These are phyloP conservation scores for Neoaliturus tenellus DNA, from an alignment of 2,888 invertebrate species.

Conservation along the genomic window DNA sequence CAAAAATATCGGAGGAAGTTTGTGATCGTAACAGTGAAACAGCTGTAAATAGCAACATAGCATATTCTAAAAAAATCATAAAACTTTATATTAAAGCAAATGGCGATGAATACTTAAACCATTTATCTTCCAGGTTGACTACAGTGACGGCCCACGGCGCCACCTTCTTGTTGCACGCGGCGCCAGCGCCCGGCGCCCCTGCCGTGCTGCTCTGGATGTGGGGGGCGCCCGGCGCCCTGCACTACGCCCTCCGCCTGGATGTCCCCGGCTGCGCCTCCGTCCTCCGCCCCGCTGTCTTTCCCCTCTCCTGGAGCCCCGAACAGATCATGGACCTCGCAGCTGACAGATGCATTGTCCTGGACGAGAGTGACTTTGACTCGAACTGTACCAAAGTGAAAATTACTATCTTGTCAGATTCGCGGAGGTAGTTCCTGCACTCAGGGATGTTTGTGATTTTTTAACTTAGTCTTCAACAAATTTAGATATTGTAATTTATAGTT, in stretches of 20 bases:
- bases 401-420: background rate
- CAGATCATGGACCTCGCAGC: background rate
- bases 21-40: no score
- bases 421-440: background rate
- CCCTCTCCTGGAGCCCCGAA: background rate
- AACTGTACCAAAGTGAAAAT: constrained; percentile 41
- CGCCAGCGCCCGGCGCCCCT: background rate
- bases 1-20: no score
- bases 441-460: background rate
- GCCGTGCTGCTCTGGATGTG: constrained; percentile 57
- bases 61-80: no score
- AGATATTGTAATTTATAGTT: background rate
- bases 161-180: constrained; percentile 47
- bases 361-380: constrained; percentile 28
- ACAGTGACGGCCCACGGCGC: constrained; percentile 15
- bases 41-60: no score
- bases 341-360: constrained; percentile 29
- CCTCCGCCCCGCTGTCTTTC: constrained; percentile 36
- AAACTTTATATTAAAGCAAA: no score
- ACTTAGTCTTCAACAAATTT: no score
- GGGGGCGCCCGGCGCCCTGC: constrained; percentile 34
- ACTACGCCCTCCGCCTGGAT: constrained; percentile 46
- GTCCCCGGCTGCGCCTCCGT: constrained; percentile 29
- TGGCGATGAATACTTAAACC: no score
- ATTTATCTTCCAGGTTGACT: no score